phyloP scores from a whole-genome alignment of 1,140 invertebrate genomes.

The Halotydeus destructor region DNA sequence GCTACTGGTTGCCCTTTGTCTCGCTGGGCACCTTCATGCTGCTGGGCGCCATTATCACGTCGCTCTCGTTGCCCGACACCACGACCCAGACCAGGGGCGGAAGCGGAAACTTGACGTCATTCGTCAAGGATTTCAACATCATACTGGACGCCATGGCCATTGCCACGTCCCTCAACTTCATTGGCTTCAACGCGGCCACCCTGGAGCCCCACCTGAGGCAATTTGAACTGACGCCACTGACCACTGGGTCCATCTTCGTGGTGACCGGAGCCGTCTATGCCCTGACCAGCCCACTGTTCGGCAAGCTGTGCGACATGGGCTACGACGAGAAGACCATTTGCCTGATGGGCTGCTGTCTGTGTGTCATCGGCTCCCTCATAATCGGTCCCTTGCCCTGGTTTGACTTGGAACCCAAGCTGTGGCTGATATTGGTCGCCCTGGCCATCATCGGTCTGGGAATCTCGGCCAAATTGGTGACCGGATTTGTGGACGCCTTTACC shows the following conservation, averaged over 20 bases:
- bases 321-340: background rate
- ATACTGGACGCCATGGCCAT: slow-evolving; percentile 15
- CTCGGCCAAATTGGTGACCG: slow-evolving; percentile 53
- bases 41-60: slow-evolving; percentile 46
- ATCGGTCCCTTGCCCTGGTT: background rate
- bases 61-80: slow-evolving; percentile 39
- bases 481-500: slow-evolving; percentile 52
- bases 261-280: slow-evolving; percentile 68
- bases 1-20: slow-evolving; percentile 65
- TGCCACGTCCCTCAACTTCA: slow-evolving; percentile 15
- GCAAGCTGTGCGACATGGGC: slow-evolving; percentile 44
- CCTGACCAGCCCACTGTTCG: slow-evolving; percentile 52
- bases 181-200: slow-evolving; percentile 25
- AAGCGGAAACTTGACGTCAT: slow-evolving; percentile 13
- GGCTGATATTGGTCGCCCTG: slow-evolving; percentile 41
- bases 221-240: slow-evolving; percentile 36
- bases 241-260: slow-evolving; percentile 62
- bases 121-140: slow-evolving; percentile 12
- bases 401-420: slow-evolving; percentile 36
- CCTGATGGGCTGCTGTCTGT: background rate
- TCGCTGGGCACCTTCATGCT: slow-evolving; percentile 55
- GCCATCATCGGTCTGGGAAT: slow-evolving; percentile 54
- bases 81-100: slow-evolving; percentile 12
- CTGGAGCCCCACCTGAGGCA: slow-evolving; percentile 22
- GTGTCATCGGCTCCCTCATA: too few relatives aligned